Evolutionary conservation across 2,888 invertebrate genomes (phyloP).

Genomic region (Adelphocoris suturalis): DNA sequence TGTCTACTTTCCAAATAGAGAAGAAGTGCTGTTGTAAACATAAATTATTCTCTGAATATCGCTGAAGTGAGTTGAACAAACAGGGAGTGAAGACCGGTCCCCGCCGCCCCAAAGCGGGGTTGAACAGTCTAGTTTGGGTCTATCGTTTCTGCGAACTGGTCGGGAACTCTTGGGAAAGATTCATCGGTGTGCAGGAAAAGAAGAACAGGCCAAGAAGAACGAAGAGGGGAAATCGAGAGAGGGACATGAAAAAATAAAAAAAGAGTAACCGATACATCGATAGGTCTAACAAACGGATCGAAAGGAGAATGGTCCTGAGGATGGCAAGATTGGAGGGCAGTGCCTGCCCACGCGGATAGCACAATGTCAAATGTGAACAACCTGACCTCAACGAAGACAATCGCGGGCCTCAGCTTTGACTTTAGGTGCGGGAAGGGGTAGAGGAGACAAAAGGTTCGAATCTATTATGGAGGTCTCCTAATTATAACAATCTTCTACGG

Average conservation of each 20-base stretch:
- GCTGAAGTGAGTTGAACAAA: background rate
- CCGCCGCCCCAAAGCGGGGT: background rate
- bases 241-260: background rate
- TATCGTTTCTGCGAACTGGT: constrained; percentile 32
- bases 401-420: background rate
- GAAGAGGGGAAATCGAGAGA: background rate
- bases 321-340: constrained; percentile 36
- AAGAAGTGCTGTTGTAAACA: background rate
- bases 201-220: background rate
- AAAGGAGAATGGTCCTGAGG: constrained; percentile 22
- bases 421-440: background rate
- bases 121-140: constrained; percentile 19
- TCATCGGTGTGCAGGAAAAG: background rate
- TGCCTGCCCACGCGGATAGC: constrained; percentile 30
- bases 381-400: constrained; percentile 32
- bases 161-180: constrained; percentile 12
- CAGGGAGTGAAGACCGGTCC: constrained; percentile 7
- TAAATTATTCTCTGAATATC: constrained; percentile 35
- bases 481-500: constrained; percentile 13
- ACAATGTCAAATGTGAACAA: constrained; percentile 39
- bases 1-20: constrained; percentile 11
- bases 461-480: background rate
- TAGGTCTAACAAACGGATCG: background rate
- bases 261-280: background rate
- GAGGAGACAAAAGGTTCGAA: background rate